Evolutionary conservation across 2,797 vertebrate species (phyloP).

Genomic region (Micromesistius poutassou): DNA sequence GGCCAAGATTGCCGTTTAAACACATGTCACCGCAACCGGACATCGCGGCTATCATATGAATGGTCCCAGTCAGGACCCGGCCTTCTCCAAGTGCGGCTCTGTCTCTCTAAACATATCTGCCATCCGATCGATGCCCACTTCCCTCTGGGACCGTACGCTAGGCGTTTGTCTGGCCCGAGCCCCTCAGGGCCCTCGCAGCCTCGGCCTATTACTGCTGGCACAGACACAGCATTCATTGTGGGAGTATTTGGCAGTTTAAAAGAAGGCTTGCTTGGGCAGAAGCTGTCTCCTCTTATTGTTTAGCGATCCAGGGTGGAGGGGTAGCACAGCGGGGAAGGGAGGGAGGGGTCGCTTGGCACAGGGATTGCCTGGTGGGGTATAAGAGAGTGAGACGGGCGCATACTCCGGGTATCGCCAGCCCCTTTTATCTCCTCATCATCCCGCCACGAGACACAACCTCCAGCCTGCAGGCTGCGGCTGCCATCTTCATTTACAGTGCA

Average conservation of each 20-base stretch:
- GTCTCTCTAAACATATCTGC: conserved; percentile 18
- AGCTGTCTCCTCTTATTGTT: conserved; percentile 55
- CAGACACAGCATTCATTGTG: conserved; percentile 35
- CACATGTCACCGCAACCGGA: neutral
- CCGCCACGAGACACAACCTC: conserved; percentile 37
- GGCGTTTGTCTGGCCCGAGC: conserved; percentile 35
- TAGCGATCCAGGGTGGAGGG: conserved; percentile 18
- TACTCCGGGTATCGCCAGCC: neutral
- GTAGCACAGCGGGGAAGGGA: conserved; percentile 17
- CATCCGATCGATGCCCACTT: conserved; percentile 35
- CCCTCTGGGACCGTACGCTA: conserved; percentile 33
- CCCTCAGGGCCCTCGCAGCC: conserved; percentile 36
- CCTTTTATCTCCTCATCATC: neutral
- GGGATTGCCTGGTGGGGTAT: neutral
- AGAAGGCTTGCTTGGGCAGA: conserved; percentile 28
- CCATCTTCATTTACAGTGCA: conserved; percentile 54
- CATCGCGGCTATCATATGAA: neutral
- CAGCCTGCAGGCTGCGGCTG: conserved; percentile 51
- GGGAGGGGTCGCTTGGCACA: conserved; percentile 12
- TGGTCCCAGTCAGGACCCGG: neutral
- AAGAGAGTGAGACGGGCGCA: neutral
- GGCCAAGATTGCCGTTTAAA: neutral
- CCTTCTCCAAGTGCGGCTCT: neutral
- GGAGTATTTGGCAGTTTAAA: conserved; percentile 51
- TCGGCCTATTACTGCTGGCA: conserved; percentile 36